Evolutionary conservation across 2,113 vertebrate genomes (phyloP).

Genomic region (Saguinus midas): DNA sequence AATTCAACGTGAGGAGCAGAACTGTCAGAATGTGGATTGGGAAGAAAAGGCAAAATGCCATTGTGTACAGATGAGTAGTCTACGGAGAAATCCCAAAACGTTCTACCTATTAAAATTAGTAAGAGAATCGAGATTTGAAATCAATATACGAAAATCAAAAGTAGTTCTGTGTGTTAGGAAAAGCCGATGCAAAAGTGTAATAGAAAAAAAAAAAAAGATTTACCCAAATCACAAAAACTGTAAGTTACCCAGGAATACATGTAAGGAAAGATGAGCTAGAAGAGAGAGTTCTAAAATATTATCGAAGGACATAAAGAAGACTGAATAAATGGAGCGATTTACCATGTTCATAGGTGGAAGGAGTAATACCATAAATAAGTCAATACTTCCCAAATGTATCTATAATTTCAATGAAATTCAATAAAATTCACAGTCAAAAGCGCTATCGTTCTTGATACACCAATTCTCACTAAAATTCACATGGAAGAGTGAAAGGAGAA

Average conservation of each 20-base stretch:
- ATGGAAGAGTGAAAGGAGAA: not conserved
- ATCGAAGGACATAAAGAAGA: not conserved
- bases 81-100: not conserved
- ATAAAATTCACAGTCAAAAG: not conserved
- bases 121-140: not conserved
- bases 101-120: not conserved
- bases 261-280: not conserved
- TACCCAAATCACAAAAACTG: not conserved
- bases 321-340: accelerated
- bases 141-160: not conserved
- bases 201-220: not conserved
- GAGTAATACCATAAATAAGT: no score
- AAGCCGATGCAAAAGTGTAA: not conserved
- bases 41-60: not conserved
- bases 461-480: not conserved
- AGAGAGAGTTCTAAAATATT: not conserved
- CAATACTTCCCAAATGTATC: not conserved
- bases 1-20: accelerated
- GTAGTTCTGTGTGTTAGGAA: not conserved
- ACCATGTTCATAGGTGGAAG: no score
- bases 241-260: not conserved
- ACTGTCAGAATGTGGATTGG: not conserved
- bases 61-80: no score
- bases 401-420: not conserved
- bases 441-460: accelerated